These are phyloP conservation scores for Darevskia nairensis DNA, from an alignment of 2,797 vertebrate genomes.

Conservation along the genomic window DNA sequence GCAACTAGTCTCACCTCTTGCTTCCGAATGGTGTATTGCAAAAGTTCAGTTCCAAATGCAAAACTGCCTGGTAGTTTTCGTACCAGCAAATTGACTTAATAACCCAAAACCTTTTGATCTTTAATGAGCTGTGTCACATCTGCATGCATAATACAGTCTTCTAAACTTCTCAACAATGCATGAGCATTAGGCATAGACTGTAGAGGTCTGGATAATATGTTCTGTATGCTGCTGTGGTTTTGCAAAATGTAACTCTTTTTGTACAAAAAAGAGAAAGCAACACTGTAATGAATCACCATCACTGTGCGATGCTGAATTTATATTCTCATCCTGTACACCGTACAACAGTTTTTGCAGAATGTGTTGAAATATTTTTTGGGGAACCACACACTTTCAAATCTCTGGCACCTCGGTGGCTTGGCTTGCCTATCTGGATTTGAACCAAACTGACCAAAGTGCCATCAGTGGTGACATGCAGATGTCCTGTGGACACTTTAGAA, in stretches of 20 bases:
- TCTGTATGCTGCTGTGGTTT: conserved; percentile 57
- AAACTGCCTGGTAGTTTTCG: conserved; percentile 40
- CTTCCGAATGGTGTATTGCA: conserved; percentile 9
- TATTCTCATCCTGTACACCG: background rate
- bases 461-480: background rate
- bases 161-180: conserved; percentile 48
- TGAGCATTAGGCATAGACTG: conserved; percentile 55
- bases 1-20: conserved; percentile 15
- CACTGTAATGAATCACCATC: conserved; percentile 31
- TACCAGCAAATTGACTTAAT: conserved; percentile 36
- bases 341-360: background rate
- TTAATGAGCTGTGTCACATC: conserved; percentile 61
- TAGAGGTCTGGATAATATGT: conserved; percentile 55
- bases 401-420: background rate
- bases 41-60: conserved; percentile 36
- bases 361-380: background rate
- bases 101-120: conserved; percentile 60
- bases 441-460: background rate
- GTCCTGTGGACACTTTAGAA: too few relatives aligned
- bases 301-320: conserved; percentile 10
- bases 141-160: conserved; percentile 55
- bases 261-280: conserved; percentile 52
- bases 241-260: conserved; percentile 51
- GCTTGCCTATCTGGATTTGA: background rate
- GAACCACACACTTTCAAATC: background rate